Conservation (phyloP, 2,797 vertebrate species). For the Hypotaenidia okinawae region DNA sequence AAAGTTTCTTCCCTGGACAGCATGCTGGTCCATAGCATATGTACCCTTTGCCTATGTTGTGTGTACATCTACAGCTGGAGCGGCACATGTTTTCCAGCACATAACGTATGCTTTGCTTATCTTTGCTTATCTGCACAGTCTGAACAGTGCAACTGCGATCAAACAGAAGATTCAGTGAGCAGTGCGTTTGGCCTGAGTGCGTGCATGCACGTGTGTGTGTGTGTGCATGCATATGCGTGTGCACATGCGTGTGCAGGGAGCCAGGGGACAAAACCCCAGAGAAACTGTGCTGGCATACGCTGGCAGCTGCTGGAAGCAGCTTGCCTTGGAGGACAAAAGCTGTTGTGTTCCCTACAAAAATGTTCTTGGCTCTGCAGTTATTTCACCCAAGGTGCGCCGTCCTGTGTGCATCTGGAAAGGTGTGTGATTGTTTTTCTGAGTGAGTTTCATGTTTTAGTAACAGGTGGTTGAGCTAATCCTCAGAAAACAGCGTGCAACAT, state of each 20-base stretch:
- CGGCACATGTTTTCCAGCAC: fast-evolving
- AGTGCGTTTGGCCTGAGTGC: fast-evolving
- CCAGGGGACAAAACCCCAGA: not conserved
- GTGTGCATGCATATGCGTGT: not conserved
- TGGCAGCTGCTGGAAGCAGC: not conserved
- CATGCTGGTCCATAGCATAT: fast-evolving
- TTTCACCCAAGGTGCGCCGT: not conserved
- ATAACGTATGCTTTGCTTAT: not conserved
- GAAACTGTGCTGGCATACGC: not conserved
- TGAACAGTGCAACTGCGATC: not conserved
- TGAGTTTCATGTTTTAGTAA: constrained; percentile 12
- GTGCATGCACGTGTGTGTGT: not conserved
- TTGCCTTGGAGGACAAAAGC: not conserved
- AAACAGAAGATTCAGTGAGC: not conserved
- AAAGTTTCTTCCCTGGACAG: not conserved
- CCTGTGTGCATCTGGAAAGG: not conserved
- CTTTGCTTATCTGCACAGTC: not conserved
- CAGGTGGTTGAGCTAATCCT: constrained; percentile 47
- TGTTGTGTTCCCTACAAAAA: not conserved
- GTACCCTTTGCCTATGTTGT: not conserved
- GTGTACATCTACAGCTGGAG: not conserved
- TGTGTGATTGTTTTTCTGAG: not conserved
- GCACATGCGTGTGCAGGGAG: not conserved
- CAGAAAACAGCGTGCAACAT: not conserved
- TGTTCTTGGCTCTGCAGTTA: not conserved